Conservation (phyloP, 2,888 invertebrate species). For the Caenorhabditis japonica region DNA sequence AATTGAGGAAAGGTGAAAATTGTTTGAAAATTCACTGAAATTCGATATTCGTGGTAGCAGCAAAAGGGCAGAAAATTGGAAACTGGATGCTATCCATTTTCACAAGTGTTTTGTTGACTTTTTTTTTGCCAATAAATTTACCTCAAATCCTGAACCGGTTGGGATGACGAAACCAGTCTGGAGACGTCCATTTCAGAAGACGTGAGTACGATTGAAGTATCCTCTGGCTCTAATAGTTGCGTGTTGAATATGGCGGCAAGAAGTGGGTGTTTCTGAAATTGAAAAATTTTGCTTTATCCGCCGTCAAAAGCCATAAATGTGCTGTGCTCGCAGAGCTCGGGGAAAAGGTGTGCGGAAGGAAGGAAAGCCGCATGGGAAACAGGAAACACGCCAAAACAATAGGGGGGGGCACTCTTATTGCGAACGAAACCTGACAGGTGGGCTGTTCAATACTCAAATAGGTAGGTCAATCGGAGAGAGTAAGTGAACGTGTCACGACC, state of each 20-base stretch:
- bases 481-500: too few species aligned
- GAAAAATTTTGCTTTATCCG: too few species aligned
- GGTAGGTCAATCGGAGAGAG: too few species aligned
- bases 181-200: slow-evolving; percentile 52
- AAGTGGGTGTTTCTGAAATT: slow-evolving; percentile 32
- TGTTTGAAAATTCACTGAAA: neutral
- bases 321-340: too few species aligned
- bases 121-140: too few species aligned
- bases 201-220: slow-evolving; percentile 34
- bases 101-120: neutral
- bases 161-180: slow-evolving; percentile 26
- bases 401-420: too few species aligned
- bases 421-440: too few species aligned
- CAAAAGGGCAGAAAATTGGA: neutral
- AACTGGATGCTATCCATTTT: slow-evolving; percentile 5
- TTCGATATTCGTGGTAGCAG: neutral
- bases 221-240: slow-evolving; percentile 43
- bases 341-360: too few species aligned
- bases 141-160: slow-evolving; percentile 54
- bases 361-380: too few species aligned
- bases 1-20: neutral
- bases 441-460: too few species aligned
- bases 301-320: too few species aligned
- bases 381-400: too few species aligned
- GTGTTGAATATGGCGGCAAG: slow-evolving; percentile 50